Percentiles rank a stretch among this genome's conserved stretches.
Evolutionary conservation across 2,888 invertebrate species (phyloP).

Genomic region (Pseudococcus longispinus): DNA sequence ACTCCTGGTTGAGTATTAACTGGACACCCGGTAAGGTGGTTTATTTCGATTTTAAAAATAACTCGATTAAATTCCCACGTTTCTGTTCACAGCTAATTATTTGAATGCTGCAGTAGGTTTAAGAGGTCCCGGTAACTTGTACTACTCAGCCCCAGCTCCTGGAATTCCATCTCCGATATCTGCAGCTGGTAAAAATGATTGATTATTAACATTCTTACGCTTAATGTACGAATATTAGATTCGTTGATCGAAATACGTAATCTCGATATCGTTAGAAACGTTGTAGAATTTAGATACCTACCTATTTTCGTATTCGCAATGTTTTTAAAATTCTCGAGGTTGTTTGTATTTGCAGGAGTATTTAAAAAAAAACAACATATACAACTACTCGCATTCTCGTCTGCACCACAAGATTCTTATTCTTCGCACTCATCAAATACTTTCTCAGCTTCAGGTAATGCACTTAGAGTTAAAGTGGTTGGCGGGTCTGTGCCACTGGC

Average conservation of each 20-base stretch:
- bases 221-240: neutral
- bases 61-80: neutral
- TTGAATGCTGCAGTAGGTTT: neutral
- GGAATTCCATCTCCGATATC: neutral
- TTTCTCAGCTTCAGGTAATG: neutral
- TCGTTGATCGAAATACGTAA: neutral
- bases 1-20: too few species aligned
- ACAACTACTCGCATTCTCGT: neutral
- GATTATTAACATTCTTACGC: neutral
- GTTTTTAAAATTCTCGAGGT: neutral
- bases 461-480: neutral
- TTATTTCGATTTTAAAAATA: too few species aligned
- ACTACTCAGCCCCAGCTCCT: neutral
- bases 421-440: neutral
- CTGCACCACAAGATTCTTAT: neutral
- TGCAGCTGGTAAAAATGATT: neutral
- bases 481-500: too few species aligned
- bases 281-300: too few species aligned
- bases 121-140: neutral
- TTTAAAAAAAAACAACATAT: neutral
- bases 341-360: conserved; percentile 3
- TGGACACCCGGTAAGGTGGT: too few species aligned
- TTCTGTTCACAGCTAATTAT: neutral
- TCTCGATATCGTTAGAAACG: neutral
- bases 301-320: neutral